Evolutionary conservation across 2,888 invertebrate genomes (phyloP).

Genomic region (Drosophila antonietae): DNA sequence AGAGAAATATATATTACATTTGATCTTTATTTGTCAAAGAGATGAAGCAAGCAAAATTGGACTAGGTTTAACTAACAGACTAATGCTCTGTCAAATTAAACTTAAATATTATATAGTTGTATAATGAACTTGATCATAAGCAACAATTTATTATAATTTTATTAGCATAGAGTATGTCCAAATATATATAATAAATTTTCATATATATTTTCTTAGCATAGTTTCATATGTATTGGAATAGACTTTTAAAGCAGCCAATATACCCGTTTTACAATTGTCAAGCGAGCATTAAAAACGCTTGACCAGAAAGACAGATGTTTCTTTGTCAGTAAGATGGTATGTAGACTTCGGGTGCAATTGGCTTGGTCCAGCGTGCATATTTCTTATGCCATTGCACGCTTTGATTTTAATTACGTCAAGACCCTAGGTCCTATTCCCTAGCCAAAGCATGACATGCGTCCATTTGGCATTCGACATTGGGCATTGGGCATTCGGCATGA

Average conservation of each 20-base stretch:
- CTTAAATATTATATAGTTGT: too few relatives aligned
- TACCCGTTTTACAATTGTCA: background rate
- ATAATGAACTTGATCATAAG: background rate
- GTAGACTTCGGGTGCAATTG: background rate
- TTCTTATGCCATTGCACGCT: conserved; percentile 72
- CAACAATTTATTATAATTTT: background rate
- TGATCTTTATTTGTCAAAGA: conserved; percentile 45
- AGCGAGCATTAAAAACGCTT: conserved; percentile 12
- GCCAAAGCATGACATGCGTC: conserved; percentile 63
- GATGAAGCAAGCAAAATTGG: conserved; percentile 10
- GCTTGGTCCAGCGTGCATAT: conserved; percentile 18
- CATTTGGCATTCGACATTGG: conserved; percentile 42
- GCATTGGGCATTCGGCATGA: conserved; percentile 21
- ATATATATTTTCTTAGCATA: background rate
- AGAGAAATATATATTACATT: background rate
- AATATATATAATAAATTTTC: too few relatives aligned
- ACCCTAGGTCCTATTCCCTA: conserved; percentile 25
- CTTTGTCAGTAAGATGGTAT: background rate
- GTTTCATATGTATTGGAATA: background rate
- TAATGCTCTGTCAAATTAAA: background rate
- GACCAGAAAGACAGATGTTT: conserved; percentile 52
- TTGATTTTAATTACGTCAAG: conserved; percentile 71
- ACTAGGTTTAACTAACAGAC: background rate
- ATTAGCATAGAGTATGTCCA: background rate
- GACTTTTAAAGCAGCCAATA: background rate